These are phyloP conservation scores for Smutsia temminckii DNA, from an alignment of 2,797 vertebrate genomes.

Conservation along the genomic window DNA sequence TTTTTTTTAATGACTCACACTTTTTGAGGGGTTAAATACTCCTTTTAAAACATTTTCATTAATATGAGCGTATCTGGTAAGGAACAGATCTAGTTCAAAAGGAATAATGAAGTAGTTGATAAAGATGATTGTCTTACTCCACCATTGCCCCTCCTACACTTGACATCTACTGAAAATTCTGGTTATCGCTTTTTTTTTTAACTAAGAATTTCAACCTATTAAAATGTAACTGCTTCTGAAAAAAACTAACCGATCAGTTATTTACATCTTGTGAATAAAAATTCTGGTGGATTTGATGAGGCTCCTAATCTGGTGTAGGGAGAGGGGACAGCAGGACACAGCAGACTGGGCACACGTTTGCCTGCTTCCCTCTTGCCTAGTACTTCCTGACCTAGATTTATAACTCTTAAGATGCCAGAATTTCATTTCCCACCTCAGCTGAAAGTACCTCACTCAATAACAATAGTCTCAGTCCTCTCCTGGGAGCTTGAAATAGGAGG, in stretches of 20 bases:
- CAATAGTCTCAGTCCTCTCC: neutral
- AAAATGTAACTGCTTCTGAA: slow-evolving; percentile 37
- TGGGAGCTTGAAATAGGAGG: slow-evolving; percentile 37
- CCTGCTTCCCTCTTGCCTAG: neutral
- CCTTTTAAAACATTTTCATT: slow-evolving; percentile 6
- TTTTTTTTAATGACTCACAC: neutral
- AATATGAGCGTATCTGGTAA: neutral
- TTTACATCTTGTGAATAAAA: neutral
- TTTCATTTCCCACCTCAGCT: slow-evolving; percentile 15
- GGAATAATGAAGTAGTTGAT: slow-evolving; percentile 32
- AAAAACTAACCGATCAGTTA: neutral
- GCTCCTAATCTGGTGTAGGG: neutral
- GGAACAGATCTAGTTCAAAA: slow-evolving; percentile 16
- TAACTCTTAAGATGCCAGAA: neutral
- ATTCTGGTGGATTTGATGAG: neutral
- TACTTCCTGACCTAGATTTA: slow-evolving; percentile 37
- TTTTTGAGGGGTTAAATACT: neutral
- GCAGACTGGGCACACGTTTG: neutral
- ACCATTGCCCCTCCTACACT: neutral
- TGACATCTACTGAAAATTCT: slow-evolving; percentile 14
- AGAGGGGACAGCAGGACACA: neutral
- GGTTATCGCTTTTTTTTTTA: neutral
- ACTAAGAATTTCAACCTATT: neutral
- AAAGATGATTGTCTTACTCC: slow-evolving; percentile 9
- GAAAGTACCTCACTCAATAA: slow-evolving; percentile 32